Evolutionary conservation across 2,113 vertebrate genomes (phyloP), one percentile per base, ranked within the genome.

Genomic region (Machaerirhynchus nigripectus): DNA sequence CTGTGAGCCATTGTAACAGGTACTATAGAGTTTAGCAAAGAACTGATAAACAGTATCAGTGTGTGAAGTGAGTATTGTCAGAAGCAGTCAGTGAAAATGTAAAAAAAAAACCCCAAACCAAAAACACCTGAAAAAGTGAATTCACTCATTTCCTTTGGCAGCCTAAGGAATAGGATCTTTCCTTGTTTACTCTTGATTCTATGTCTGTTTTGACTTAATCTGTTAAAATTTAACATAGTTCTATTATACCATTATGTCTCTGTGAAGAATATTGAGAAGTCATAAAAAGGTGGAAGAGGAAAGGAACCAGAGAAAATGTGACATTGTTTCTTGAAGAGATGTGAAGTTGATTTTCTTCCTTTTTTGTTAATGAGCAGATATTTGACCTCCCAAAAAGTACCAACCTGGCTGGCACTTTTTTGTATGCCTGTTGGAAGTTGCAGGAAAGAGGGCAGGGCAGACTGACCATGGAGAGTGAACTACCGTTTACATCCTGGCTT

Each of bases 41-140:
- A 81, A 31, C 13, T n/a, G 37, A 44, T 59, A 65, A 88, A 64
- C 6, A 35, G 13, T 47, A 40, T 31, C 67, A 30, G 7, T 1
- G 2, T 44, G 19, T 8, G 49, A 52, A 63, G 12, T 63, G 31
- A 59, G 33, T 30, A n/a, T 13, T 47, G 37, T 67, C 26, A 63
- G 55, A 59, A 81, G 6, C 19, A 2, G 3, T 15, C 7, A 4
- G 9, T 17, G 3, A 11, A 64, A 84, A 30, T 2, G 0, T 2
- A 6, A 27, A 63, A 35, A 35, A 65, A 65, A 60, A 39, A 3
- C 19, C 3, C 6, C 22, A 83, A 16, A 26, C 13, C 4, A 7
- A 50, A 44, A 18, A 1, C 2, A 27, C 7, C 28, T 35, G 37
- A 33, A 56, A 74, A 81, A 61, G 7, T 27, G 1, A 7, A 39